Evolutionary conservation across 2,113 vertebrate genomes (phyloP).

Genomic region (Larimichthys crocea): DNA sequence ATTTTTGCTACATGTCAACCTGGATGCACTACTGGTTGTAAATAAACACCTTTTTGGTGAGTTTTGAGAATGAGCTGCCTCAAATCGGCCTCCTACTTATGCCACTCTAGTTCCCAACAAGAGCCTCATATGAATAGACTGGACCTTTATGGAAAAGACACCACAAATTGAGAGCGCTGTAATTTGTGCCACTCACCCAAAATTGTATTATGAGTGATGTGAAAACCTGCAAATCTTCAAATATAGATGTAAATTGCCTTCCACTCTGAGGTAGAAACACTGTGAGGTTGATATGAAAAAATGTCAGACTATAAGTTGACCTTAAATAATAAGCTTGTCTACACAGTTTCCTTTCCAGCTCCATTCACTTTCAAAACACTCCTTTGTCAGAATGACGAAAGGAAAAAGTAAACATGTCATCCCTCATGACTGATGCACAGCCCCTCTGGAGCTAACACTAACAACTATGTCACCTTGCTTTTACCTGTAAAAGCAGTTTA

Average conservation of each 20-base stretch:
- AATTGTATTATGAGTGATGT: neutral
- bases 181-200: neutral
- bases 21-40: too few relatives aligned
- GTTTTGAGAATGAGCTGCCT: too few relatives aligned
- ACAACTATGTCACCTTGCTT: conserved; percentile 52
- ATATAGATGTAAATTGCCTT: neutral
- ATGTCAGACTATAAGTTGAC: conserved; percentile 15
- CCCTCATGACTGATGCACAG: conserved; percentile 41
- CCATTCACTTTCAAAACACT: conserved; percentile 36
- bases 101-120: too few relatives aligned
- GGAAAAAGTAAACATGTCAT: conserved; percentile 52
- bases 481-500: conserved; percentile 23
- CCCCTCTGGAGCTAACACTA: conserved; percentile 32
- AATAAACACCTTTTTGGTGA: too few relatives aligned
- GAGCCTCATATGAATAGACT: too few relatives aligned
- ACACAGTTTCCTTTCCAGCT: conserved; percentile 18
- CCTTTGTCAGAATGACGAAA: neutral
- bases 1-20: too few relatives aligned
- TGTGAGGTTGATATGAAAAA: conserved; percentile 2
- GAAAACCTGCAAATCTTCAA: too few relatives aligned
- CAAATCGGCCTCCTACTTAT: too few relatives aligned
- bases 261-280: neutral
- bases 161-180: neutral
- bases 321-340: conserved; percentile 27
- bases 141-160: neutral